Conservation (phyloP, 2,113 vertebrate genomes). For the Aspidoscelis tigris region DNA sequence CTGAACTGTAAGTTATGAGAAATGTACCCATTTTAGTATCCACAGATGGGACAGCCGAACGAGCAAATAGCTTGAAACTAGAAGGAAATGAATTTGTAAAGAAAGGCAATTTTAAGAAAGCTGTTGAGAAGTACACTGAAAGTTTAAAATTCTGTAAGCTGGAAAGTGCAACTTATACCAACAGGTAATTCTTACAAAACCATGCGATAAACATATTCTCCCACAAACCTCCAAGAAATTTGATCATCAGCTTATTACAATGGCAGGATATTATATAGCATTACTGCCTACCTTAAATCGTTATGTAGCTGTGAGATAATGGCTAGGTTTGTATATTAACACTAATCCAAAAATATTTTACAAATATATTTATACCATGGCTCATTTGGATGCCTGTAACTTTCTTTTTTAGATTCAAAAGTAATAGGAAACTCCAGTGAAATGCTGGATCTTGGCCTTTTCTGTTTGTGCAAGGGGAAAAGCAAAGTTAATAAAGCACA, state of each 20-base stretch:
- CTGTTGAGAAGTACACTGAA: slow-evolving; percentile 90
- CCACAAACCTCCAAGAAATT: not conserved
- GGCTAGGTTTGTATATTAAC: not conserved
- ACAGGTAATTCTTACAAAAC: slow-evolving; percentile 80
- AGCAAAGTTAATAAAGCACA: not conserved
- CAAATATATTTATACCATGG: not conserved
- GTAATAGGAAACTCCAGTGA: not conserved
- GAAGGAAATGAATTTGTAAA: slow-evolving; percentile 93
- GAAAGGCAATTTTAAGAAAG: slow-evolving; percentile 88
- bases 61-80: slow-evolving; percentile 84
- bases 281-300: not conserved
- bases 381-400: not conserved
- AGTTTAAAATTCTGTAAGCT: slow-evolving; percentile 82
- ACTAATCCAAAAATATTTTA: not conserved
- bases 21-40: slow-evolving; percentile 52
- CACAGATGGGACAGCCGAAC: slow-evolving; percentile 72
- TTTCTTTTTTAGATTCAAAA: not conserved
- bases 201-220: not conserved
- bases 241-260: fast-evolving
- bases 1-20: no score
- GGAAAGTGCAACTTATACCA: slow-evolving; percentile 89
- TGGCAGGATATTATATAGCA: not conserved
- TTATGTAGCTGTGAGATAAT: not conserved
- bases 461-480: not conserved
- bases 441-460: not conserved